Base-by-base conservation (phyloP, 2,888 invertebrate species). In the Pimpla rufipes region DNA sequence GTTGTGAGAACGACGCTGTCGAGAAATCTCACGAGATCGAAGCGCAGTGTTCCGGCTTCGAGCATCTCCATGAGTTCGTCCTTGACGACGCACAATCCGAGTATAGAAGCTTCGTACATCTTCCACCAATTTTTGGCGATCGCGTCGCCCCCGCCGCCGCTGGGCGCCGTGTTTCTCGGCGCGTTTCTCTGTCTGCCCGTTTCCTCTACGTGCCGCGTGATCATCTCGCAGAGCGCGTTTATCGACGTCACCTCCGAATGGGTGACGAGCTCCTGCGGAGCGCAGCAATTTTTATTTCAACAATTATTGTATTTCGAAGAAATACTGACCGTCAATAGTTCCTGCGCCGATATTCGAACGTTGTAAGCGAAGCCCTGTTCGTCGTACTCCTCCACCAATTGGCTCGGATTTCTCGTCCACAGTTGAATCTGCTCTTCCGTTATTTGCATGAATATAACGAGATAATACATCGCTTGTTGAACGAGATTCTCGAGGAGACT, bases 401-500 rank as follows among this genome's bases (percentile, higher is more conserved):
- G 95, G 89, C 95, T 96, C 0, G 96, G 95, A 93, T 95, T 95
- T 21, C 93, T 94, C 55, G 94, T 94, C 96, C 96, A 96, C 50
- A 94, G 90, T 82, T 95, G 94, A 52, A 95, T 94, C 93, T 96
- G 96, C 83, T 96, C 96, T 85, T 96, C 95, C 0, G 96, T 95
- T 77, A 96, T 95, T 93, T 96, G 96, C 94, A 96, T 96, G 87
- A 96, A 96, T 18, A 96, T 94, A 70, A 96, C 94, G 64, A 95
- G 93, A 83, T 96, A 96, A 88, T 96, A 96, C 79, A 96, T 93
- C 8, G 96, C 93, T 89, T 96, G 96, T 23, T 95, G 94, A 67
- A 96, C 90, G 0, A 95, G 95, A 88, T 94, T 95, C 87, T 95
- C 95, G 11, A 96, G 93, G 10, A 94, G 93, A 74, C 93, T 93